A percentile compares a stretch with the other conserved stretches of the same genome.
These are phyloP conservation scores for Carposina sasakii DNA, from an alignment of 1,140 invertebrate species.

Conservation along the genomic window DNA sequence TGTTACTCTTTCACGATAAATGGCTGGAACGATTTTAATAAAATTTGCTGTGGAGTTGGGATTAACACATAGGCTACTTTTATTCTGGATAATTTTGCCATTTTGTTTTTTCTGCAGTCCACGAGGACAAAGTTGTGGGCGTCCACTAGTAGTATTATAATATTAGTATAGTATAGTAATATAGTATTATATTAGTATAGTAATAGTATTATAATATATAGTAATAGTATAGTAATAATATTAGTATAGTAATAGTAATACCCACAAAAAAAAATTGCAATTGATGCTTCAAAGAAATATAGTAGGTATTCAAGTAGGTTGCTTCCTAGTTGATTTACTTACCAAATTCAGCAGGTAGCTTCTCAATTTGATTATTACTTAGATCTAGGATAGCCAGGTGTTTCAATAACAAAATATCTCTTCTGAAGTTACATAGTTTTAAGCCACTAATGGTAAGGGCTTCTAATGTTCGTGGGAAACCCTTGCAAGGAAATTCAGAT, in stretches of 20 bases:
- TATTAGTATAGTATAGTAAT: too few species aligned
- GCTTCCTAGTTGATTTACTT: slow-evolving; percentile 22
- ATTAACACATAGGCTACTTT: too few species aligned
- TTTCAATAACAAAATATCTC: slow-evolving; percentile 77
- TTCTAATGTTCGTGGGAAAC: slow-evolving; percentile 78
- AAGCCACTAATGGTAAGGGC: slow-evolving; percentile 75
- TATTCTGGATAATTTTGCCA: too few species aligned
- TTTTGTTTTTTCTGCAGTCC: too few species aligned
- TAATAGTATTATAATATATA: slow-evolving; percentile 5
- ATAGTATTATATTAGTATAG: background rate
- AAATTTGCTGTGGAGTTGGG: too few species aligned
- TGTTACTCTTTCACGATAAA: too few species aligned
- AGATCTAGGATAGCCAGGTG: slow-evolving; percentile 82
- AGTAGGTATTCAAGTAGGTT: background rate
- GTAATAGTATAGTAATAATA: slow-evolving; percentile 5
- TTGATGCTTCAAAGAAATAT: background rate
- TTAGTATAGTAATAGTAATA: too few species aligned
- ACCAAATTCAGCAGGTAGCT: slow-evolving; percentile 83
- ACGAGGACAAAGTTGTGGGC: too few species aligned
- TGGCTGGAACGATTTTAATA: too few species aligned
- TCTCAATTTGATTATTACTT: slow-evolving; percentile 82
- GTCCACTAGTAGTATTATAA: too few species aligned
- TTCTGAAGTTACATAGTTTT: slow-evolving; percentile 76
- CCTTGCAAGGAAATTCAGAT: slow-evolving; percentile 79
- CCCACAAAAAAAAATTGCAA: background rate